Evolutionary conservation across 2,888 invertebrate genomes (phyloP), one percentile per base, ranked within the genome.

Genomic region (Drosophila anceps): DNA sequence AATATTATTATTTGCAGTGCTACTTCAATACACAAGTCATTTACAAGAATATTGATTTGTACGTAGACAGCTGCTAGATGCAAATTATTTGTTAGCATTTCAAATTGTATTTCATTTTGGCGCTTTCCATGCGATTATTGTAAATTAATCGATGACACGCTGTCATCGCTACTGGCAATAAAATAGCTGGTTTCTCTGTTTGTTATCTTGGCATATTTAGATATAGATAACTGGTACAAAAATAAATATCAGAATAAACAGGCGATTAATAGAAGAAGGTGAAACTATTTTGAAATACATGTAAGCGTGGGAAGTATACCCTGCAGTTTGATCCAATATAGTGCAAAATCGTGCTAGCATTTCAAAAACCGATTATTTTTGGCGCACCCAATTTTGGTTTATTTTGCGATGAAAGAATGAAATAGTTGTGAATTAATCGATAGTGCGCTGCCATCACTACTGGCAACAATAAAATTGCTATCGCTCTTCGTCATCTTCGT

Each of bases 401-500:
- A 29, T 29, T 3, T 31, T 18, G 31, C 79, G 76, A 76, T 79
- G 18, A 37, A 13, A n/a, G 4, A 60, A 55, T 54, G 73, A 55
- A 60, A 73, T 64, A 53, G 48, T 12, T 74, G 69, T 9, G 46
- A 13, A 9, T n/a, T 31, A 24, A 58, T 70, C 76, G 76, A 76
- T 79, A 62, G 24, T 20, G 5, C 12, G 18, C 43, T 10, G 4
- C 31, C 37, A 57, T 55, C 39, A 33, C 35, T 29, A 9, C 20
- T 35, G n/a, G 43, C 43, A 41, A 59, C 74, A 75, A 66, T 53
- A 61, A 70, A 70, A 55, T 54, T 31, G 7, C 10, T 64, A 80
- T 77, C 80, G 80, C 13, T 59, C 57, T 84, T 81, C 69, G 81
- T 78, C 78, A 35, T 59, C 58, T 70, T 37, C 66, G 60, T 29